These are phyloP conservation scores for Oscheius sp. DNA, from an alignment of 2,888 invertebrate genomes.

Conservation along the genomic window DNA sequence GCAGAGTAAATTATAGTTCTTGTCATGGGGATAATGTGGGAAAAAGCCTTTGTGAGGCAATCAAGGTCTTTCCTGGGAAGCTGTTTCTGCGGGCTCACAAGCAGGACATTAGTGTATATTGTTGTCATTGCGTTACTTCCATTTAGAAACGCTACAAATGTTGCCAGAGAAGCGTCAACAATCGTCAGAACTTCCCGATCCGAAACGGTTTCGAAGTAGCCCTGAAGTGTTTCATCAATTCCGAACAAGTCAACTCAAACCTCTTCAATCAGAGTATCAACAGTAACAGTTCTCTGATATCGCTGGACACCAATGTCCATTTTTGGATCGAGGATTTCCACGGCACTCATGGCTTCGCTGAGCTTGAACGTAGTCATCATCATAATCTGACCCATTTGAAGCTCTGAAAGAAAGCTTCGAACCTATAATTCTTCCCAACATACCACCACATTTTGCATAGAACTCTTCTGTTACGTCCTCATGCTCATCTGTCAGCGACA, in stretches of 20 bases:
- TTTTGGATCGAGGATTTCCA: slow-evolving; percentile 99
- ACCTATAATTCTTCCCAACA: background rate
- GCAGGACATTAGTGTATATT: slow-evolving; percentile 52
- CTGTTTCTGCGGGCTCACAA: slow-evolving; percentile 77
- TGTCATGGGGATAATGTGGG: slow-evolving; percentile 89
- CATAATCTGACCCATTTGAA: slow-evolving; percentile 50
- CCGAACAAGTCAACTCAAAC: slow-evolving; percentile 2
- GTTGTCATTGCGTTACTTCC: slow-evolving; percentile 96
- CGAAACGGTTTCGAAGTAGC: slow-evolving; percentile 27
- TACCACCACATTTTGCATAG: slow-evolving; percentile 18
- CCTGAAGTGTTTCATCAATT: slow-evolving; percentile 15
- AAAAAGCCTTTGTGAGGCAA: slow-evolving; percentile 83
- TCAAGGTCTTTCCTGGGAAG: slow-evolving; percentile 78
- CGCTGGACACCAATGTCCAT: slow-evolving; percentile 99
- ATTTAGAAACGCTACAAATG: slow-evolving; percentile 94
- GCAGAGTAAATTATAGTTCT: slow-evolving; percentile 84
- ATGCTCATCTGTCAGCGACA: background rate
- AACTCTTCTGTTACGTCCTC: slow-evolving; percentile 28
- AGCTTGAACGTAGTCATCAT: slow-evolving; percentile 75
- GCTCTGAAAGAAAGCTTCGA: slow-evolving; percentile 41
- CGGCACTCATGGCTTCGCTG: slow-evolving; percentile 98
- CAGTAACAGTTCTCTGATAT: slow-evolving; percentile 5
- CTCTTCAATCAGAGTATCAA: slow-evolving; percentile 33
- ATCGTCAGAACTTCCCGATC: slow-evolving; percentile 81
- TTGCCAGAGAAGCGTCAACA: slow-evolving; percentile 91